Base-by-base conservation (phyloP, 2,888 invertebrate genomes). In the Trisateles emortualis region DNA sequence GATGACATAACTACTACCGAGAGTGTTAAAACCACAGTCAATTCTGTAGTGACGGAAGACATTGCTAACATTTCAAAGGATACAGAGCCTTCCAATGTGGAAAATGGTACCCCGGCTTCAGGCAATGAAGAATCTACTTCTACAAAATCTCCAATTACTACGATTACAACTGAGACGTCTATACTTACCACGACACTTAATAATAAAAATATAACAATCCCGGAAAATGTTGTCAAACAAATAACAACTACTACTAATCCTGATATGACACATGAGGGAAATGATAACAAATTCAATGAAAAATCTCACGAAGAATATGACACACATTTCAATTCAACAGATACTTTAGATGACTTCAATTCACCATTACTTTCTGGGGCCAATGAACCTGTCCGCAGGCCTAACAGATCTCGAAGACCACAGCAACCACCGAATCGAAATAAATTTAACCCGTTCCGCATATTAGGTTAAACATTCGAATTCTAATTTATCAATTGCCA, bases 361-460 rank as follows among this genome's bases (percentile, higher is more conserved):
- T 92, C 92, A 2, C 91, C 92, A 1, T 70, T 92, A n/a, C 78
- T 92, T 2, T 92, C 92, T 13, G 92, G 82, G 50, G 90, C 87
- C 4, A 89, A 83, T 63, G 92, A 92, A 62, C 90, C 92, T 2
- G 52, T 88, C 13, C 91, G 86, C 35, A 79, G 87, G 69, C 92
- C 92, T 9, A 85, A 78, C 42, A 76, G 92, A 43, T 87, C 88
- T 26, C 82, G 91, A 54, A 87, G 90, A 74, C 90, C 89, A 14
- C 87, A 86, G 55, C 64, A 70, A 52, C 80, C 79, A 52, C 83
- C 79, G 26, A 88, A 81, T 72, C 79, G 86, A 73, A 91, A 84
- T 71, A 91, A 91, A 80, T 92, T 92, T 57, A 92, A 91, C 60
- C 92, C 92, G 53, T 90, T 92, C 70, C 91, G 92, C 66, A 91